A percentile compares a stretch with the other conserved stretches of the same genome.
Conservation (phyloP, 2,797 vertebrate genomes). For the Pseudochirops corinnae region DNA sequence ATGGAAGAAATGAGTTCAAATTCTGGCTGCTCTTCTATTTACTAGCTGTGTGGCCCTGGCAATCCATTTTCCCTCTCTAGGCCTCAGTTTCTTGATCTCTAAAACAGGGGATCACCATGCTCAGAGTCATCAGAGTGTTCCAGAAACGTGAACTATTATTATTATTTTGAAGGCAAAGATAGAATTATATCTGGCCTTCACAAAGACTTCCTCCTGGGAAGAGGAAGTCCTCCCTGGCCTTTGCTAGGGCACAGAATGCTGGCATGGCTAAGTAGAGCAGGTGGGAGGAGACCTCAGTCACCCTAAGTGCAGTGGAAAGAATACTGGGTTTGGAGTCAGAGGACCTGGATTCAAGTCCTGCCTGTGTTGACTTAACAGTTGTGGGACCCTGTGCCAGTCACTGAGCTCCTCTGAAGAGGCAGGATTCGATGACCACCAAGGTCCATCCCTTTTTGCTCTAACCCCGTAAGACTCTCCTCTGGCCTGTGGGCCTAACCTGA, state of each 20-base stretch:
- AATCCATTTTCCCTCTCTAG: background rate
- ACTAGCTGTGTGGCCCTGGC: background rate
- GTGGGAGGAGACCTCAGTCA: background rate
- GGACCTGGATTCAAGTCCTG: background rate
- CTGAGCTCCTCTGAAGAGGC: background rate
- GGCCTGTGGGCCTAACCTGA: background rate
- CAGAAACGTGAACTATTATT: background rate
- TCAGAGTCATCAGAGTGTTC: background rate
- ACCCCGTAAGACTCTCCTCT: background rate
- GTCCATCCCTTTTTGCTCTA: background rate
- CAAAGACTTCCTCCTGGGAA: background rate
- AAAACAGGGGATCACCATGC: background rate
- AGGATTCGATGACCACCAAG: background rate
- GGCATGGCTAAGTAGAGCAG: background rate
- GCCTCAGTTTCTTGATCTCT: background rate
- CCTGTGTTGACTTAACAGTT: background rate
- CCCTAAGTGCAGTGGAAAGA: background rate
- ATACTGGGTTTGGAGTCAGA: background rate
- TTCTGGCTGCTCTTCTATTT: background rate
- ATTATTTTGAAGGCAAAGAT: background rate
- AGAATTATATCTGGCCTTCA: background rate
- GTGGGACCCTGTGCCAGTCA: background rate
- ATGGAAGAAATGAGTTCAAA: background rate
- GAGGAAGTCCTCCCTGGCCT: background rate
- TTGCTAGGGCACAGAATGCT: background rate